Evolutionary conservation across 2,888 invertebrate species (phyloP), one percentile per base, ranked within the genome.

Genomic region (Amitus sp.): DNA sequence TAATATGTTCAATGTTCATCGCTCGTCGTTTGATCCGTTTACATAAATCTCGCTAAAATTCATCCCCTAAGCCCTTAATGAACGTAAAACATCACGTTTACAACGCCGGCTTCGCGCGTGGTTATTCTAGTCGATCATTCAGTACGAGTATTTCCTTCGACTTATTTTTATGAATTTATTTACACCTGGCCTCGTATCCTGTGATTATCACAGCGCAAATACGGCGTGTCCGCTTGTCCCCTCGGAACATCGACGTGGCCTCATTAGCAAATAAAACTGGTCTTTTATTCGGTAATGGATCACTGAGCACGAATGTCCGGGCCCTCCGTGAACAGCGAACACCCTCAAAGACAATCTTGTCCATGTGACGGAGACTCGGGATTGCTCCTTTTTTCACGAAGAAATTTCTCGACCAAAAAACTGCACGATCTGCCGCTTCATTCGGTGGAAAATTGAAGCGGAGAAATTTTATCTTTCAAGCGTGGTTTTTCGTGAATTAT

Each of bases 1-100:
- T 79, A n/a, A 76, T 75, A 55, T 64, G 43, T 40, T 61, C 57
- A 59, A 58, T 65, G 55, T 53, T 57, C 50, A 62, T 49, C 58
- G 60, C 49, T 52, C 65, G 62, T 48, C 57, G 50, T 45, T 60
- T 27, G 50, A 61, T 52, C 62, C 62, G 56, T 65, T 64, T 48
- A 60, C 50, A 46, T 62, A 60, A 42, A 62, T 64, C 45, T 54
- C 40, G 51, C 59, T 59, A 59, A 60, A 63, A 46, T 40, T 52
- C 50, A 40, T 56, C 55, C 51, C 56, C 42, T 62, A 59, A 62
- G 70, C 70, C 67, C 51, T 70, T 70, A 69, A 69, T 23, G 49
- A 56, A 52, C 42, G 48, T 59, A 59, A 59, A 63, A 56, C 47
- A 17, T 18, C 50, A 63, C 52, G 55, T 59, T 37, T 48, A 55